Conservation (phyloP, 2,797 vertebrate species). For the Rhinatrema bivittatum region DNA sequence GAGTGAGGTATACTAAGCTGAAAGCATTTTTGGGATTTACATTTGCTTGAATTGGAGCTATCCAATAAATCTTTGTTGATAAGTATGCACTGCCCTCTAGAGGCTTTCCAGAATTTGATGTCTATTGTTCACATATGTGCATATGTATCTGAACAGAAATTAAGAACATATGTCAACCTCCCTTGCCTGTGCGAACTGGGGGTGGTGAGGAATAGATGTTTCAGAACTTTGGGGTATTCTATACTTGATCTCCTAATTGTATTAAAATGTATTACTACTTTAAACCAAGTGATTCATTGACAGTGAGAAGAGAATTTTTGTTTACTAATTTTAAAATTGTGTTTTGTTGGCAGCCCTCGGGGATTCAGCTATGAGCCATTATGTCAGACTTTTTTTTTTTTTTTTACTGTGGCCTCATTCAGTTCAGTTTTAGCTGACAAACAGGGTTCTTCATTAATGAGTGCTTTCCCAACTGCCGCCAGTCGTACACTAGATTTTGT, state of each 20-base stretch:
- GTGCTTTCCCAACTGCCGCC: no score
- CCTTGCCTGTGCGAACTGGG: constrained; percentile 9
- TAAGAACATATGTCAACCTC: constrained; percentile 63
- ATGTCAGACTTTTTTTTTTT: constrained; percentile 5
- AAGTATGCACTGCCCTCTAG: constrained; percentile 10
- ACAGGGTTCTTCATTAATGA: no score
- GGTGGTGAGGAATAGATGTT: constrained; percentile 50
- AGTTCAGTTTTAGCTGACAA: no score
- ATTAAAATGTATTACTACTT: no score
- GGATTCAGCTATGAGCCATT: background rate
- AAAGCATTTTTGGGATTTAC: no score
- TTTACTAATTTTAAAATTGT: background rate
- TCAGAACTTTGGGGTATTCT: constrained; percentile 34
- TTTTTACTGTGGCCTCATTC: background rate
- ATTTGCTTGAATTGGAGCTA: no score
- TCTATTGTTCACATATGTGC: constrained; percentile 29
- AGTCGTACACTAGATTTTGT: no score
- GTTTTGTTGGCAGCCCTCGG: background rate
- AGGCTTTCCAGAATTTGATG: background rate
- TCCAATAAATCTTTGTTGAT: no score
- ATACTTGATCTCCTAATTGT: no score
- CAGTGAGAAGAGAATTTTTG: background rate
- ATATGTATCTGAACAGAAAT: constrained; percentile 66
- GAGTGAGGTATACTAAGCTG: no score
- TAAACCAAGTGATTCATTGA: background rate